phyloP scores from a whole-genome alignment of 2,797 vertebrate species.

The Lepidocolaptes lacrymiger region DNA sequence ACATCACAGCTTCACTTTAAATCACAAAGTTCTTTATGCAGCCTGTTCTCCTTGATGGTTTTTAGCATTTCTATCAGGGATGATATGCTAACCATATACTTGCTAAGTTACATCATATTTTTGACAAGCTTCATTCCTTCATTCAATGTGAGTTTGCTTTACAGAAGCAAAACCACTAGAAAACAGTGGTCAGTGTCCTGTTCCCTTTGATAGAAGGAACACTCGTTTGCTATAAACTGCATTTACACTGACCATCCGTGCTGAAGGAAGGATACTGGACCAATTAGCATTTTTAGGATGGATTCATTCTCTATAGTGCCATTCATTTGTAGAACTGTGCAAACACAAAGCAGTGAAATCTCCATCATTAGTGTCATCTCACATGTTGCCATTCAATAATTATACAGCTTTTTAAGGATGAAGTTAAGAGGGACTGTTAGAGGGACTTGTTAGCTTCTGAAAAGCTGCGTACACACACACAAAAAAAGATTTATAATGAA shows the following conservation, averaged over 20 bases:
- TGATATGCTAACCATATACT: neutral
- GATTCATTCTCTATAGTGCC: neutral
- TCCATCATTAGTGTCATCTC: neutral
- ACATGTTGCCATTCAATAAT: neutral
- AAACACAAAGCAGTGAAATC: neutral
- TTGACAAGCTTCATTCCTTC: neutral
- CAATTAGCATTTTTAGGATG: neutral
- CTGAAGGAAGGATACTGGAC: neutral
- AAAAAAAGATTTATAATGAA: neutral
- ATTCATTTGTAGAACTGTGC: neutral
- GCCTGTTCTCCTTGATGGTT: neutral
- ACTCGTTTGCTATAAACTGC: neutral
- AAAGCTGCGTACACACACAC: neutral
- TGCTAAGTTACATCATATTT: neutral
- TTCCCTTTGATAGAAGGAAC: neutral
- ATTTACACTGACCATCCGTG: neutral
- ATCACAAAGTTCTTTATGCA: neutral
- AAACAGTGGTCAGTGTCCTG: neutral
- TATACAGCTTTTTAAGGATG: neutral
- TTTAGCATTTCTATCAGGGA: neutral
- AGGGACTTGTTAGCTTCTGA: neutral
- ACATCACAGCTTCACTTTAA: neutral
- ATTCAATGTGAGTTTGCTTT: neutral
- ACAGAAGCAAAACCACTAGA: neutral
- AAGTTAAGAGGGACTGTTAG: neutral